A percentile compares a stretch with the other conserved stretches of the same genome.
Conservation (phyloP, 2,888 invertebrate genomes). For the Aphodius granarius region DNA sequence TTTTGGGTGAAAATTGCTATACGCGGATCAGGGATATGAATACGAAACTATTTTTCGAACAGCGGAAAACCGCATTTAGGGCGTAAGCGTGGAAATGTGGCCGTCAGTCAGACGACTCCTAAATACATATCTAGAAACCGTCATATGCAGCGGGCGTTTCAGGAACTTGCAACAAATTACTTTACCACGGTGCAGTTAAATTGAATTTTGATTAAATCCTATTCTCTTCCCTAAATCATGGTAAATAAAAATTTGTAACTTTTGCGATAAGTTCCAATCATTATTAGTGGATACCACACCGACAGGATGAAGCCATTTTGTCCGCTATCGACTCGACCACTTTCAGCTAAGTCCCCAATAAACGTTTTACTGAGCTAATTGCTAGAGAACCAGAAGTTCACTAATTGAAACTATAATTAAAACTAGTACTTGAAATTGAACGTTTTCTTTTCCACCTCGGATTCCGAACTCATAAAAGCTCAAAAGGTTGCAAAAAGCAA, state of each 20-base stretch:
- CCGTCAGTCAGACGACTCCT: neutral
- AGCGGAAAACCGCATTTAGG: too few species aligned
- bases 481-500: too few species aligned
- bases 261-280: neutral
- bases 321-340: neutral
- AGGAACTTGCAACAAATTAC: neutral
- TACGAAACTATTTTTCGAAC: too few species aligned
- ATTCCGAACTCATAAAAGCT: neutral
- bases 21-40: too few species aligned
- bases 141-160: neutral
- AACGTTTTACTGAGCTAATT: constrained; percentile 29
- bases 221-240: too few species aligned
- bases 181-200: neutral
- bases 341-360: constrained; percentile 19
- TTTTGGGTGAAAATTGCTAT: too few species aligned
- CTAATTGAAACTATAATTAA: constrained; percentile 33
- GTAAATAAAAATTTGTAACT: neutral
- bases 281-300: neutral
- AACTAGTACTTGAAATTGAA: constrained; percentile 36
- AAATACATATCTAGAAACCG: neutral
- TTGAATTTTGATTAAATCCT: neutral
- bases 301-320: neutral
- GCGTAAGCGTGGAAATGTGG: neutral
- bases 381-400: constrained; percentile 26
- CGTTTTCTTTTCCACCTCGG: constrained; percentile 35